phyloP scores from a whole-genome alignment of 2,888 invertebrate genomes.

The Alviniconcha strummeri region DNA sequence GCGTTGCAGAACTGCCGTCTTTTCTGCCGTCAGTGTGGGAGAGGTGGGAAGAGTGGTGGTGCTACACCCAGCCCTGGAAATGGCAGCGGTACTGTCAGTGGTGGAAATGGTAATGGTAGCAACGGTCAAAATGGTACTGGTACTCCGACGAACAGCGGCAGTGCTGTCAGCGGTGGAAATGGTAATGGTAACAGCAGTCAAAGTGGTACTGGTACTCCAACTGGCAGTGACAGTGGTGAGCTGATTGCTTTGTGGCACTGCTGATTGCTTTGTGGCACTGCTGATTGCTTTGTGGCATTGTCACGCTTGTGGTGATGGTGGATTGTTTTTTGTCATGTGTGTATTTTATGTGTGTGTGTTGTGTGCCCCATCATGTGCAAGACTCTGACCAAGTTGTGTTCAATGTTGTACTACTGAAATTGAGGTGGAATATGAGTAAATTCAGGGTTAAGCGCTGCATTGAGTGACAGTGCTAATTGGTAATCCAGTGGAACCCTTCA shows the following conservation, averaged over 20 bases:
- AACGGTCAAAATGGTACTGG: slow-evolving; percentile 27
- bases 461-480: no score
- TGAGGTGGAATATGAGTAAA: no score
- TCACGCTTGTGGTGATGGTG: no score
- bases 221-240: neutral
- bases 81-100: slow-evolving; percentile 22
- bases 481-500: no score
- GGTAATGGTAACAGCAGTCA: neutral
- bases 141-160: slow-evolving; percentile 14
- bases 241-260: neutral
- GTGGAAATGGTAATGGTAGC: slow-evolving; percentile 32
- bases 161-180: slow-evolving; percentile 28
- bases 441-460: no score
- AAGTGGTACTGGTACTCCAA: slow-evolving; percentile 7
- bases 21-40: slow-evolving; percentile 45
- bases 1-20: slow-evolving; percentile 48
- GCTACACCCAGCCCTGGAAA: neutral
- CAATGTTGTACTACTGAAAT: no score
- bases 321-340: no score
- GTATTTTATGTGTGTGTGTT: no score
- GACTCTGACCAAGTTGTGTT: no score
- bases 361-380: no score
- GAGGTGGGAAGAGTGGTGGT: neutral
- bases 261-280: neutral
- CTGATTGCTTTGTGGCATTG: no score